Evolutionary conservation across 1,140 invertebrate species (phyloP).

Genomic region (Conus ventricosus): DNA sequence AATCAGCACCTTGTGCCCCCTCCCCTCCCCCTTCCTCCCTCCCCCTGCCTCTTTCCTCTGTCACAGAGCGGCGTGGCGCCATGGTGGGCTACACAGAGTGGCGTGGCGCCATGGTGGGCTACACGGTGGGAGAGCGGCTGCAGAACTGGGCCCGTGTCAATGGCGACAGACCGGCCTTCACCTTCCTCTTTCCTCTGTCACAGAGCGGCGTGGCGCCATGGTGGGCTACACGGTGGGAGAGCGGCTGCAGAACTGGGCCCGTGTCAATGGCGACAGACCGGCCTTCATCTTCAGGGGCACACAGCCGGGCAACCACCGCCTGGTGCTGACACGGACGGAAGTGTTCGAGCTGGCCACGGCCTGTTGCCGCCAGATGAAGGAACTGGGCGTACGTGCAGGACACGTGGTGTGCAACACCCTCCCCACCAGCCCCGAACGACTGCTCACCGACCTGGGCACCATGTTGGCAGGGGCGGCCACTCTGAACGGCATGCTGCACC

Average conservation of each 20-base stretch:
- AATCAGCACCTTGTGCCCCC: too few relatives aligned
- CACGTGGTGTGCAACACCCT: conserved; percentile 1
- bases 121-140: neutral
- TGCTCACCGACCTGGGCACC: neutral
- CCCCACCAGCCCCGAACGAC: neutral
- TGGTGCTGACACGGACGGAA: neutral
- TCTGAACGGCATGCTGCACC: neutral
- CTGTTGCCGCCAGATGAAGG: neutral
- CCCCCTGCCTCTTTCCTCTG: too few relatives aligned
- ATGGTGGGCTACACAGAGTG: too few relatives aligned
- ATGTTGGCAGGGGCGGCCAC: neutral
- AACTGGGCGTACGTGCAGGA: neutral
- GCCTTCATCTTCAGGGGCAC: neutral
- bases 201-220: neutral
- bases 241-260: neutral
- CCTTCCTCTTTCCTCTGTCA: neutral
- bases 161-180: neutral
- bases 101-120: neutral
- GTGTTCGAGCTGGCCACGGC: neutral
- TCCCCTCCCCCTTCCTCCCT: too few relatives aligned
- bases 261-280: neutral
- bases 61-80: too few relatives aligned
- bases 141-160: neutral
- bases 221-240: neutral
- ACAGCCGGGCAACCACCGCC: neutral